Conservation (phyloP, 2,113 vertebrate species). For the Chaenocephalus aceratus region DNA sequence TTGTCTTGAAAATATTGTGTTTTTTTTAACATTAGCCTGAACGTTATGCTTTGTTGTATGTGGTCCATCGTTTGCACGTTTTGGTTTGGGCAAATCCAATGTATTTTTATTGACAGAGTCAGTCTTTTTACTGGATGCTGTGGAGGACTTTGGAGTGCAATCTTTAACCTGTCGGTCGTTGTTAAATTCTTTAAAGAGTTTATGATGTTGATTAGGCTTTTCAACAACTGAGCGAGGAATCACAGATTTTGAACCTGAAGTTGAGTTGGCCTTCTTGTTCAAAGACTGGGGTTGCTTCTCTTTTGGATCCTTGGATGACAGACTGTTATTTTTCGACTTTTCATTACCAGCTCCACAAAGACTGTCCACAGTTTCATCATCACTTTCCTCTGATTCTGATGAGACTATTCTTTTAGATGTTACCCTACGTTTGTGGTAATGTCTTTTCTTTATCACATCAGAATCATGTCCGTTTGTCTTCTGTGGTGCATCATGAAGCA, state of each 20-base stretch:
- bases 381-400: neutral
- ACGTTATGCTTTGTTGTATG: neutral
- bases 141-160: neutral
- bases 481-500: too few species aligned
- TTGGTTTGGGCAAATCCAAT: neutral
- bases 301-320: neutral
- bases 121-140: neutral
- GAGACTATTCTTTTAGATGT: neutral
- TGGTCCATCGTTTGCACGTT: neutral
- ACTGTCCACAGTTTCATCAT: neutral
- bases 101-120: neutral
- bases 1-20: neutral
- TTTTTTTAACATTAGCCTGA: neutral
- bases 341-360: neutral
- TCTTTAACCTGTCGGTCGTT: neutral
- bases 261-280: neutral
- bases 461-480: neutral
- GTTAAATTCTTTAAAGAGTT: neutral
- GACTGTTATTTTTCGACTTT: neutral
- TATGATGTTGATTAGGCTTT: accelerated
- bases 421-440: neutral
- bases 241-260: accelerated
- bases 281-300: neutral
- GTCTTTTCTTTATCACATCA: neutral
- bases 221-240: neutral